A percentile compares a stretch with the other conserved stretches of the same genome.
Evolutionary conservation across 2,797 vertebrate genomes (phyloP).

Genomic region (Ispidina picta): DNA sequence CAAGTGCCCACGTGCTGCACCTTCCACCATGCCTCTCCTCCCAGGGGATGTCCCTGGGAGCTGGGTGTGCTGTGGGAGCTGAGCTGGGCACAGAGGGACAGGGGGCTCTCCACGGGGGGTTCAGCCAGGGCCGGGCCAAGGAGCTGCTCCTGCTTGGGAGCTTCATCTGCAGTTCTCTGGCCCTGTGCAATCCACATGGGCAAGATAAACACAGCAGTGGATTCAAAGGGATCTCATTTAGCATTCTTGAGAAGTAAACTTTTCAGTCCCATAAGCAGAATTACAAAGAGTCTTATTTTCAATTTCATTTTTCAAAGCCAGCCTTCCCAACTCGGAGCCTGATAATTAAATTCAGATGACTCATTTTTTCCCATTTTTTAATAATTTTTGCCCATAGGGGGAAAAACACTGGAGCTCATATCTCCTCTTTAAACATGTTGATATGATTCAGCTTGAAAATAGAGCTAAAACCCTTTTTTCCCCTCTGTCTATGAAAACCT

Average conservation of each 20-base stretch:
- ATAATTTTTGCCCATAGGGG: slow-evolving; percentile 50
- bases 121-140: accelerated
- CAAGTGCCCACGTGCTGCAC: not conserved
- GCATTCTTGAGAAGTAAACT: not conserved
- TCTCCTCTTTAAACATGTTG: slow-evolving; percentile 40
- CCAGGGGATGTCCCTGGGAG: accelerated
- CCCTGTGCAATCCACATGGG: accelerated
- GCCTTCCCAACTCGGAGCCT: not conserved
- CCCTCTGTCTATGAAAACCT: slow-evolving; percentile 8
- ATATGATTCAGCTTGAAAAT: slow-evolving; percentile 51
- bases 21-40: not conserved
- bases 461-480: not conserved
- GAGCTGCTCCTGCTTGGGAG: not conserved
- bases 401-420: not conserved
- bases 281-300: not conserved
- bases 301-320: slow-evolving; percentile 3
- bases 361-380: slow-evolving; percentile 18
- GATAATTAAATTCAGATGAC: slow-evolving; percentile 42
- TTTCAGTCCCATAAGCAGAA: not conserved
- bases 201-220: not conserved
- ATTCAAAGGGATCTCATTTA: not conserved
- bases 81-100: too few relatives aligned
- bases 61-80: not conserved
- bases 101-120: not conserved
- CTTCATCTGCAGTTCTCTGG: not conserved